Evolutionary conservation across 2,888 invertebrate genomes (phyloP), one percentile per base, ranked within the genome.

Genomic region (Drosophila anceps): DNA sequence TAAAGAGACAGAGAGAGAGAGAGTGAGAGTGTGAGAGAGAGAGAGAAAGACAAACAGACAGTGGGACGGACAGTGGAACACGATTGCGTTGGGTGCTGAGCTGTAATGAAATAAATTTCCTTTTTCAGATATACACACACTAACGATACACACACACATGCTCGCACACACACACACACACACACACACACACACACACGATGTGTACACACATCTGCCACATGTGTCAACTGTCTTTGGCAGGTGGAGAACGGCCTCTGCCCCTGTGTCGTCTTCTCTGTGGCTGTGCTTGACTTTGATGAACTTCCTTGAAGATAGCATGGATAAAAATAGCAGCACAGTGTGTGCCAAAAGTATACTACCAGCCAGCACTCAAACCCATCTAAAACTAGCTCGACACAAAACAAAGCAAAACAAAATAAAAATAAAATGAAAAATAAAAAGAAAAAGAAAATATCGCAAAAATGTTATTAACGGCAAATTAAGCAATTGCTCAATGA

Each of bases 401-500:
- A 43, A 20, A n/a, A 29, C 5, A 3, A 9, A 13, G 9, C 2
- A 20, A 41, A 20, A 18, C 0, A 50, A 44, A 13, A 44, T 1
- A 27, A 63, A 70, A 58, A 24, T 24, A 24, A 31, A 31, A 8
- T 24, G 4, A 1, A 9, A 41, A 13, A 9, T 9, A 8, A n/a
- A 61, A 20, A 33, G n/a, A 0, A 50, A 48, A 48, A 48, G 5
- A 55, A 43, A 44, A 43, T 41, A 27, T 54, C 35, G 44, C 46
- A 61, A 33, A 29, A 48, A 55, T 68, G 85, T 91, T 92, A 91
- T 91, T 92, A 88, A 92, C 92, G 82, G 80, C 79, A 78, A 83
- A 92, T 92, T 92, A 91, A 90, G 86, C 88, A 83, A 92, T 92
- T 92, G 92, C 73, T 84, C 92, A 92, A 77, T 92, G 92, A 91